These are phyloP conservation scores for Doryteuthis pealeii DNA, from an alignment of 1,140 invertebrate species.

Conservation along the genomic window DNA sequence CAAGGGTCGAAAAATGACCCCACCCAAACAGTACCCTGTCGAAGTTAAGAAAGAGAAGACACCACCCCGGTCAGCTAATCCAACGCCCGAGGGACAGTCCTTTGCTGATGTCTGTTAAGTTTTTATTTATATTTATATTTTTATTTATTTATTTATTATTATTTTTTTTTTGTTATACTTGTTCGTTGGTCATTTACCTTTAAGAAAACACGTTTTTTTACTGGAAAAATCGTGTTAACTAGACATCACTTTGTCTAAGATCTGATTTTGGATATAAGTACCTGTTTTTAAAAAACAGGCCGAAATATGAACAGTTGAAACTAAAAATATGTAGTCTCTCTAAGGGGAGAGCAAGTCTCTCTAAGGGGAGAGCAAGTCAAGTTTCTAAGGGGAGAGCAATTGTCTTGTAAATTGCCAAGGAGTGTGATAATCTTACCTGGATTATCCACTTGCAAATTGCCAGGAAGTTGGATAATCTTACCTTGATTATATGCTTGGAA, in stretches of 20 bases:
- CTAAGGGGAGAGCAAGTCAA: too few species aligned
- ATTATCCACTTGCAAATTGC: too few species aligned
- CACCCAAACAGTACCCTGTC: background rate
- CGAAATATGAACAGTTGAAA: background rate
- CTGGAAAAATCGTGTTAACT: background rate
- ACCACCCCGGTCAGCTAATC: background rate
- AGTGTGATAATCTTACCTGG: too few species aligned
- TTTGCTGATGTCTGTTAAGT: conserved; percentile 7
- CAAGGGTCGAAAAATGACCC: background rate
- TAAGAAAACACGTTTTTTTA: background rate
- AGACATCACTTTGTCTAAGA: background rate
- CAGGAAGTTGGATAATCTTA: too few species aligned
- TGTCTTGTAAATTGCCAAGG: too few species aligned
- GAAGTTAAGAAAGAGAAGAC: background rate
- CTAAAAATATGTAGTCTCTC: too few species aligned
- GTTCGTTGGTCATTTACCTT: background rate
- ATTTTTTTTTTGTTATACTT: too few species aligned
- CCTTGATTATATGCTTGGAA: too few species aligned
- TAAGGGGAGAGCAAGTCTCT: too few species aligned
- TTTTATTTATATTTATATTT: background rate
- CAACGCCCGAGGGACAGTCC: background rate
- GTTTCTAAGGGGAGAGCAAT: too few species aligned
- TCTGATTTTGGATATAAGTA: background rate
- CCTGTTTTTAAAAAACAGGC: background rate
- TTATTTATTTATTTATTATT: background rate